Percentiles rank a stretch among this genome's conserved stretches.
Conservation (phyloP, 2,888 invertebrate species). For the Xestia xanthographa region DNA sequence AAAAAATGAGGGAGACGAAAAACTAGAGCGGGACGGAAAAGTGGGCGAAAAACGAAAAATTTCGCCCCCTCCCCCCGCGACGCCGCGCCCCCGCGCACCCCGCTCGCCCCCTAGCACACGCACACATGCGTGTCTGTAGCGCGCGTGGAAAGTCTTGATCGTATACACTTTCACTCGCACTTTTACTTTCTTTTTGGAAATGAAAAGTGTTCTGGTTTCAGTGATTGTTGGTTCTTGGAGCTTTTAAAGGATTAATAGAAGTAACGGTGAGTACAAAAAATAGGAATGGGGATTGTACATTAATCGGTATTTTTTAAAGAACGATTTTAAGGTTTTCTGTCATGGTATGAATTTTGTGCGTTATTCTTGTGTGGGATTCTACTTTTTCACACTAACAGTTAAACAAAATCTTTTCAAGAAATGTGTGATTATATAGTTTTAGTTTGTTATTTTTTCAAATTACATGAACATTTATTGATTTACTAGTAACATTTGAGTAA, state of each 20-base stretch:
- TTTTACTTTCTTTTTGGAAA: constrained; percentile 61
- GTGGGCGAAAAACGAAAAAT: constrained; percentile 91
- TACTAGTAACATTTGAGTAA: not conserved
- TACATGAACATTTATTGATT: not conserved
- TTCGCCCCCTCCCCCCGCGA: constrained; percentile 82
- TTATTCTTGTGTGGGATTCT: not conserved
- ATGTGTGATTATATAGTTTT: too few species aligned
- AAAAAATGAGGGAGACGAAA: constrained; percentile 91
- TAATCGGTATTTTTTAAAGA: not conserved
- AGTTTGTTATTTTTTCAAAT: too few species aligned
- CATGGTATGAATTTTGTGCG: not conserved
- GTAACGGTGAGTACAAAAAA: not conserved
- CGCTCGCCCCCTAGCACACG: constrained; percentile 80
- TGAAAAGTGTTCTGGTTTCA: constrained; percentile 43
- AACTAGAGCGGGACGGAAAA: constrained; percentile 91
- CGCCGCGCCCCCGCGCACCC: constrained; percentile 73
- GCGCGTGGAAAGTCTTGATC: constrained; percentile 75
- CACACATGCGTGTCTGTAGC: constrained; percentile 82
- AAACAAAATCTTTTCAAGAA: not conserved
- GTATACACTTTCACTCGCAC: constrained; percentile 76
- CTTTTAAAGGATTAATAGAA: not conserved
- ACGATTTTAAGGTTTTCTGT: not conserved
- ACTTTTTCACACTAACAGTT: not conserved
- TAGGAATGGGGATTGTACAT: not conserved
- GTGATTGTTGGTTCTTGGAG: not conserved